These are phyloP conservation scores for Popillia japonica DNA, from an alignment of 1,140 invertebrate species.

Conservation along the genomic window DNA sequence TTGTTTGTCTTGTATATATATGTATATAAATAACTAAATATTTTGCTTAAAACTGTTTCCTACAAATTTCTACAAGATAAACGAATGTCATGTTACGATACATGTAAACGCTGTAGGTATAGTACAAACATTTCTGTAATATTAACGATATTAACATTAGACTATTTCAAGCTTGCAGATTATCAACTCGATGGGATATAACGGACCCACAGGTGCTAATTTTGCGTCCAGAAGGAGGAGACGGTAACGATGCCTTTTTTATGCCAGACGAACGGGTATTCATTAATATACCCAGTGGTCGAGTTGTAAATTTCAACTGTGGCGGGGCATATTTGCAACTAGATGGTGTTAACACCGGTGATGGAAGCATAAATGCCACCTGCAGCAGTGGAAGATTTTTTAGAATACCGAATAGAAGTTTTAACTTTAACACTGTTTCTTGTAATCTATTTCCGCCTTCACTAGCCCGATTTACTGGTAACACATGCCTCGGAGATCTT, in stretches of 20 bases:
- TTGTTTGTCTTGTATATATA: too few relatives aligned
- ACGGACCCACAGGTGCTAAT: slow-evolving; percentile 39
- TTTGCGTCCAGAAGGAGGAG: slow-evolving; percentile 29
- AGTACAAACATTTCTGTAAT: too few relatives aligned
- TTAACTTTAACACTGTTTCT: neutral
- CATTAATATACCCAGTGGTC: slow-evolving; percentile 6
- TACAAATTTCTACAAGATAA: too few relatives aligned
- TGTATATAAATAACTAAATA: too few relatives aligned
- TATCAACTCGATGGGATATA: slow-evolving; percentile 33
- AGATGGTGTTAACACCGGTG: neutral
- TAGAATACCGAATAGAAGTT: neutral
- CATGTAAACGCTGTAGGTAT: too few relatives aligned
- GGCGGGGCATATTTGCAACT: slow-evolving; percentile 43
- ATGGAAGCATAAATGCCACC: slow-evolving; percentile 30
- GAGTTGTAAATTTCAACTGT: slow-evolving; percentile 46
- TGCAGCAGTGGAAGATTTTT: slow-evolving; percentile 39
- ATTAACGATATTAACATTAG: too few relatives aligned
- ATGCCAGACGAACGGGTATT: slow-evolving; percentile 35
- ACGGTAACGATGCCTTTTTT: slow-evolving; percentile 30
- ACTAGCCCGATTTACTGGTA: slow-evolving; percentile 42
- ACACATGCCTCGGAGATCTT: slow-evolving; percentile 50
- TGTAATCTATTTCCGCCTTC: neutral
- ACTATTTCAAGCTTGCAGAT: slow-evolving; percentile 28
- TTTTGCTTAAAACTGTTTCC: too few relatives aligned
- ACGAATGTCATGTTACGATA: too few relatives aligned